Percentiles rank a stretch among this genome's conserved stretches.
phyloP scores from a whole-genome alignment of 92 coral and sea anemone species.

The Epizoanthus stellaris region DNA sequence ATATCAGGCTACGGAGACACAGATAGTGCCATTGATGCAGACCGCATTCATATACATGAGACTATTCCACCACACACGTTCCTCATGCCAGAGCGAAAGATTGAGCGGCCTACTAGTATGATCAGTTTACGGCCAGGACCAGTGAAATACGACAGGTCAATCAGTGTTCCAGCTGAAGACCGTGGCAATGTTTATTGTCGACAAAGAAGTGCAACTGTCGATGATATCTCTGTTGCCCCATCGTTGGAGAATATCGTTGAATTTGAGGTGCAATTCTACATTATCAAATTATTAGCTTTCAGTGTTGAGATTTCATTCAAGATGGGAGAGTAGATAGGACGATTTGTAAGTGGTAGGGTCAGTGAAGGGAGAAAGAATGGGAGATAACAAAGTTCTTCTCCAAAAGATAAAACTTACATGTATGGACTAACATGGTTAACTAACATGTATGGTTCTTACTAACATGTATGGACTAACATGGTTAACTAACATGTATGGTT shows the following conservation, averaged over 20 bases:
- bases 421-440: too few relatives aligned
- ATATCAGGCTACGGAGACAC: conserved; percentile 63
- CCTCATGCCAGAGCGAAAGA: conserved; percentile 33
- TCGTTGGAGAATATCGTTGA: conserved; percentile 11
- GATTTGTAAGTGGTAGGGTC: too few relatives aligned
- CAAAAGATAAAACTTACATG: too few relatives aligned
- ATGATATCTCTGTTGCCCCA: not conserved
- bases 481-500: too few relatives aligned
- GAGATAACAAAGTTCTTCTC: too few relatives aligned
- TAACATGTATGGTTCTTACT: too few relatives aligned
- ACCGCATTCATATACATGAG: conserved; percentile 27
- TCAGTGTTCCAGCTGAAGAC: not conserved
- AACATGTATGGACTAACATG: too few relatives aligned
- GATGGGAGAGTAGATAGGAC: too few relatives aligned
- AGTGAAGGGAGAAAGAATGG: too few relatives aligned
- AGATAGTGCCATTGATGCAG: conserved; percentile 50
- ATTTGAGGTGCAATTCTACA: not conserved
- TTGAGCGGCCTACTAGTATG: conserved; percentile 8
- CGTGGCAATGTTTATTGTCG: not conserved
- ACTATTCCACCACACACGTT: conserved; percentile 30
- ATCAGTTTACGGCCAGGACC: conserved; percentile 19
- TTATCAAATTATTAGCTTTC: too few relatives aligned
- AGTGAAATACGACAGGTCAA: not conserved
- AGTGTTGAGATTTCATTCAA: too few relatives aligned
- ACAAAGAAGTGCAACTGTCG: not conserved